Base-by-base conservation (phyloP, 2,888 invertebrate species). In the Caenorhabditis zanzibari region DNA sequence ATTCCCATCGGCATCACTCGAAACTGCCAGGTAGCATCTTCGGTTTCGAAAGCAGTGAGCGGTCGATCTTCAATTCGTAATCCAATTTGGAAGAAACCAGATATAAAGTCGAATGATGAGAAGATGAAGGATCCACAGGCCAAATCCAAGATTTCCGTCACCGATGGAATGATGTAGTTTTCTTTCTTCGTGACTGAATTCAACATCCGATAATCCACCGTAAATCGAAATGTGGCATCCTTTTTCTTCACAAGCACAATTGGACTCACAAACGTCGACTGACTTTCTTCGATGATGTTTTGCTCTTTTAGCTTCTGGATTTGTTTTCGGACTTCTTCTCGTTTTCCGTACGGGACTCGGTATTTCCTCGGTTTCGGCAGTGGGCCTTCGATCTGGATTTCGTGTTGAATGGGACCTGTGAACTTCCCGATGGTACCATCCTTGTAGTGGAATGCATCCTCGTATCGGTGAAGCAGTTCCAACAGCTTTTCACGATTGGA, bases 21-120 rank as follows among this genome's bases (percentile, higher is more conserved):
- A 47, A 73, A 88, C 35, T 88, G 82, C n/a, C 59, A 88, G 3
- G 77, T 28, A 1, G 86, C 88, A n/a, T 41, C 16, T 0, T 58
- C 58, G 2, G 84, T 85, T 7, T 74, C 63, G 74, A 88, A 88
- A 0, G 88, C 88, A 0, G 88, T 88, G 19, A 82, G 49, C 7
- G 68, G 69, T 12, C 80, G 64, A 66, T 85, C 82, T 22, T 52
- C 47, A 24, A 63, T 41, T 6, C 32, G 41, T 49, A 88, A 72
- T 0, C 14, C 26, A 7, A 88, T 73, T 68, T 88, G 86, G 44
- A 79, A 84, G 56, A 85, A 88, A 19, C 84, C 86, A 6, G 38
- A 9, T 0, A 44, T 16, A 3, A 88, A 38, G 54, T 88, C 88
- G 38, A 88, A 61, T n/a, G 64, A 68, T 0, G 81, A 38, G 68